A percentile compares a stretch with the other conserved stretches of the same genome.
These are phyloP conservation scores for Amphilophus citrinellus DNA, from an alignment of 2,113 vertebrate genomes.

Conservation along the genomic window DNA sequence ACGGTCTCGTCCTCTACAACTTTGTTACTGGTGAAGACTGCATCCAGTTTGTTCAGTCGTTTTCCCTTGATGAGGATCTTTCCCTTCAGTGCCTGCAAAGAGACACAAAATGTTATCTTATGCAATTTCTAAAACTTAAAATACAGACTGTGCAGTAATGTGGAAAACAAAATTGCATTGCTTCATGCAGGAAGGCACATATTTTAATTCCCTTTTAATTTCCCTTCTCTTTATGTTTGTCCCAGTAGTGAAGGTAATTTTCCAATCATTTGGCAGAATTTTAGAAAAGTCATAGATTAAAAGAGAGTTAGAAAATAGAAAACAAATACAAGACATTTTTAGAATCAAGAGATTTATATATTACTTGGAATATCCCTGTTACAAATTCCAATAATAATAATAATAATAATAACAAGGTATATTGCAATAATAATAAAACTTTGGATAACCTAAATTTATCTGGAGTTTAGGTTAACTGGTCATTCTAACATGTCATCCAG, in stretches of 20 bases:
- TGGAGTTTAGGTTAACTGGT: not conserved
- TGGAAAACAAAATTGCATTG: not conserved
- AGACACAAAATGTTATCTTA: not conserved
- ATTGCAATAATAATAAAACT: not conserved
- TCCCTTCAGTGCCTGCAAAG: constrained; percentile 88
- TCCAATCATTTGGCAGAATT: not conserved
- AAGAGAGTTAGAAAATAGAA: too few species aligned
- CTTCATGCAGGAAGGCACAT: not conserved
- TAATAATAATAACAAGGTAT: too few species aligned
- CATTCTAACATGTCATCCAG: too few species aligned
- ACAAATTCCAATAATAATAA: not conserved
- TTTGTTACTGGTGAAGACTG: constrained; percentile 72
- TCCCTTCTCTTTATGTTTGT: not conserved
- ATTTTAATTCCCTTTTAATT: not conserved
- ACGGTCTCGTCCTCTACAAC: constrained; percentile 85
- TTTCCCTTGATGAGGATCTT: constrained; percentile 95
- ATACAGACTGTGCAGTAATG: not conserved
- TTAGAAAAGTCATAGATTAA: not conserved
- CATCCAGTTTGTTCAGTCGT: constrained; percentile 87
- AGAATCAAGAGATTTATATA: too few species aligned
- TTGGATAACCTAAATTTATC: not conserved
- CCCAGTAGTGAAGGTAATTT: not conserved
- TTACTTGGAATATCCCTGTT: too few species aligned
- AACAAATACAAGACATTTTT: too few species aligned
- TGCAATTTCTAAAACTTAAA: not conserved